Evolutionary conservation across 1,140 invertebrate species (phyloP), one percentile per base, ranked within the genome.

Genomic region (Listronotus oregonensis): DNA sequence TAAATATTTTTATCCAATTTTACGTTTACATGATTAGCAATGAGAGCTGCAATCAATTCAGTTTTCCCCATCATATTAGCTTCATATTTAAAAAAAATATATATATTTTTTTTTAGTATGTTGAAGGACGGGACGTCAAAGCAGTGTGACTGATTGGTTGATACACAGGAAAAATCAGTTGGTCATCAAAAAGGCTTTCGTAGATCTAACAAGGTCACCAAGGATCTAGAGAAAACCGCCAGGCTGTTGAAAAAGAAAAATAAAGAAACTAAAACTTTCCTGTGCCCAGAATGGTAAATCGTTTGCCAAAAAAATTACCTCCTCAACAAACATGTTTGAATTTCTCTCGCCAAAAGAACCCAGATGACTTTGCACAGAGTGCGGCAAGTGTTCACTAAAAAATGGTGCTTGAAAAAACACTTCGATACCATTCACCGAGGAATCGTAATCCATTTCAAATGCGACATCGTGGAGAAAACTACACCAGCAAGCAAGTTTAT

Each of bases 401-500:
- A 34, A 59, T 15, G 14, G 40, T n/a, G 31, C 14, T 21, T 60
- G 14, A 63, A 60, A 32, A 47, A 27, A 0, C 67, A 64, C 31
- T 52, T 64, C 18, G 52, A 31, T 50, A 17, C 10, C 21, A 49
- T 56, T 6, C 87, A 86, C 73, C 84, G 80, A 0, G 83, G 84
- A 2, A 46, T 10, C 6, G 18, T 8, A 42, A 47, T 6, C 3
- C 42, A 43, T 11, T 55, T 52, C 21, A 15, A 56, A 21, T 71
- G 69, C 43, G 66, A 65, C 12, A 11, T 56, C 68, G 69, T 42
- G 56, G 44, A 0, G 65, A 67, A 50, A 52, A 47, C 10, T 72
- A 51, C 21, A 55, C 49, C 8, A 50, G 55, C 34, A 37, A 50
- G 55, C 34, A 37, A 32, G 50, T 51, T 31, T n/a, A 37, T 27